These are phyloP conservation scores for Dysidea cf. avara DNA, from an alignment of 37 sponge, comb jelly and placozoan genomes.

Conservation along the genomic window DNA sequence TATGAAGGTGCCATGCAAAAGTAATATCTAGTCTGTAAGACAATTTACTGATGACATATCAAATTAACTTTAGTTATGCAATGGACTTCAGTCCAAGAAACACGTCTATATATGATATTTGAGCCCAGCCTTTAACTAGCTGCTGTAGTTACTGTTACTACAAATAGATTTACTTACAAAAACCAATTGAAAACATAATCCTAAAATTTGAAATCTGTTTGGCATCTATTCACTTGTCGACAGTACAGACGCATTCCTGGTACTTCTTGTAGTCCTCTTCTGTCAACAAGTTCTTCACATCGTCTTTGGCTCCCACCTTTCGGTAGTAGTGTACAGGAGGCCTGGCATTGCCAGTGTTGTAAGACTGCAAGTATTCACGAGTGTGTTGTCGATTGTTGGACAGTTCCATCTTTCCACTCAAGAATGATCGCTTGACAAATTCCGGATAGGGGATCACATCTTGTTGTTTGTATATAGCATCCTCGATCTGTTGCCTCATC, in stretches of 20 bases:
- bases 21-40: too few species aligned
- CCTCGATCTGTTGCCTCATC: constrained; percentile 69
- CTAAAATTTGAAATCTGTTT: too few species aligned
- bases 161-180: too few species aligned
- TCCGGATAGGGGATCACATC: constrained; percentile 86
- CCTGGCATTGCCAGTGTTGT: constrained; percentile 36
- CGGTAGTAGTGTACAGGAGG: constrained; percentile 79
- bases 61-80: too few species aligned
- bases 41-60: too few species aligned
- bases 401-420: constrained; percentile 38
- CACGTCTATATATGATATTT: too few species aligned
- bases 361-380: constrained; percentile 53
- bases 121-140: too few species aligned
- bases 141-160: too few species aligned
- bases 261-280: constrained; percentile 41
- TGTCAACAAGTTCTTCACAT: constrained; percentile 41
- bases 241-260: neutral
- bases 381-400: constrained; percentile 59
- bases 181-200: too few species aligned
- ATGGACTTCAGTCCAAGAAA: too few species aligned
- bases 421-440: constrained; percentile 48
- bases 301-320: constrained; percentile 80
- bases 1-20: too few species aligned
- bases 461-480: constrained; percentile 58
- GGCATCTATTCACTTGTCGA: too few species aligned